These are phyloP conservation scores for Sapajus apella DNA, from an alignment of 2,113 vertebrate genomes.

Conservation along the genomic window DNA sequence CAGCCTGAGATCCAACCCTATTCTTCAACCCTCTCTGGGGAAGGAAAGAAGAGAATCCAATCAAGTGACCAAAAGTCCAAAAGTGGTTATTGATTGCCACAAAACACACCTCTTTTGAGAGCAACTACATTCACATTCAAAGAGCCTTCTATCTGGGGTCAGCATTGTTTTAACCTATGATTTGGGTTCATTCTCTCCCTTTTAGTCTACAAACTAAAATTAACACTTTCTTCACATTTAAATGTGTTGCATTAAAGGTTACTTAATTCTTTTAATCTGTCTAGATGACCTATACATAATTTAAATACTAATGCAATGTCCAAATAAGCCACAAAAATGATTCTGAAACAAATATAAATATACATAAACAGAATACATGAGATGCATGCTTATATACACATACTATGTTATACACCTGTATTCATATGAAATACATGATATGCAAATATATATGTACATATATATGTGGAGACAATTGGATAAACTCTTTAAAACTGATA, in stretches of 20 bases:
- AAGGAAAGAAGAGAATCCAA: not conserved
- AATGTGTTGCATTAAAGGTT: not conserved
- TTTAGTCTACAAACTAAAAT: not conserved
- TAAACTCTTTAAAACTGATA: not conserved
- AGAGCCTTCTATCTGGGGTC: not conserved
- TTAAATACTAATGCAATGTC: not conserved
- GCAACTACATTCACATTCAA: not conserved
- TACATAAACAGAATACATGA: not conserved
- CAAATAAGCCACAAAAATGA: not conserved
- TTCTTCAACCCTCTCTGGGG: not conserved
- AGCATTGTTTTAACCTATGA: not conserved
- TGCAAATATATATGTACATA: no score
- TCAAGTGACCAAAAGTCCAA: not conserved
- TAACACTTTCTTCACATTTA: not conserved
- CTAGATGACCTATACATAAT: not conserved
- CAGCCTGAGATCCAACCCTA: not conserved
- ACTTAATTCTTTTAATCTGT: not conserved
- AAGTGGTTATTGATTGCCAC: not conserved
- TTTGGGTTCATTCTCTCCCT: not conserved
- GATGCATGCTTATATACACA: not conserved
- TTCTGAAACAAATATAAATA: not conserved
- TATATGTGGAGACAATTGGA: not conserved
- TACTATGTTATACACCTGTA: not conserved
- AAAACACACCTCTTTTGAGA: not conserved
- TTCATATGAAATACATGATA: not conserved